A percentile compares a stretch with the other conserved stretches of the same genome.
Evolutionary conservation across 2,113 vertebrate species (phyloP).

Genomic region (zebrafish (Danio rerio)): DNA sequence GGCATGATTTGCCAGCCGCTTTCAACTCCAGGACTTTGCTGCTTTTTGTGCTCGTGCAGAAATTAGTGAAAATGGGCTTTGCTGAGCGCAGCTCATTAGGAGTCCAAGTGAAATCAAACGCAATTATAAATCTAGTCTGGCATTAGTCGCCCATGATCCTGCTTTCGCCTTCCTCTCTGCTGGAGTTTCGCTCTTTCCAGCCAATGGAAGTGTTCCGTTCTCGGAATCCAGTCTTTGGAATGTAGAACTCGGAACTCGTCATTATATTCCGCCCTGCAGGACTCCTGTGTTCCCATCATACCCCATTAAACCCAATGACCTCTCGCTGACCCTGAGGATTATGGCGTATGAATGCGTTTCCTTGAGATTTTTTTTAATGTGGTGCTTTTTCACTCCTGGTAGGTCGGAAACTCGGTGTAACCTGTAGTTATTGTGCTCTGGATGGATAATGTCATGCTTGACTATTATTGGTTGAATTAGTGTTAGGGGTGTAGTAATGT

Average conservation of each 20-base stretch:
- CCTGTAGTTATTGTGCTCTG: neutral
- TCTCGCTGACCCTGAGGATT: conserved; percentile 48
- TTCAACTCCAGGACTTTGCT: conserved; percentile 24
- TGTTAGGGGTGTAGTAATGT: neutral
- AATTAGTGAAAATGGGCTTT: conserved; percentile 3
- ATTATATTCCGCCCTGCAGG: conserved; percentile 27
- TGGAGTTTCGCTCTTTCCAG: conserved; percentile 13
- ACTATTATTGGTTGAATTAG: neutral
- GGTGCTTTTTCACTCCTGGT: neutral
- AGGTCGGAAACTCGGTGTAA: neutral
- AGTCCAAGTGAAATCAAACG: conserved; percentile 46
- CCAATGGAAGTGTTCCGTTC: neutral
- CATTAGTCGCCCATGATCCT: conserved; percentile 11
- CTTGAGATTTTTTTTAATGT: conserved; percentile 20
- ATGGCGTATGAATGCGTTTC: conserved; percentile 31
- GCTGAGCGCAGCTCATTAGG: conserved; percentile 12
- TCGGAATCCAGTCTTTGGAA: neutral
- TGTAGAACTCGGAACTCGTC: neutral
- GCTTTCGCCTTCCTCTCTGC: conserved; percentile 18
- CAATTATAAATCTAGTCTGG: conserved; percentile 46
- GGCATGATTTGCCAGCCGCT: conserved; percentile 62
- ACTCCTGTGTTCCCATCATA: conserved; percentile 34
- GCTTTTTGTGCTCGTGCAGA: neutral
- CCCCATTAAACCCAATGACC: conserved; percentile 34
- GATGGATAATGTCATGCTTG: neutral